Base-by-base conservation (phyloP, 2,797 vertebrate genomes). In the Emys orbicularis region DNA sequence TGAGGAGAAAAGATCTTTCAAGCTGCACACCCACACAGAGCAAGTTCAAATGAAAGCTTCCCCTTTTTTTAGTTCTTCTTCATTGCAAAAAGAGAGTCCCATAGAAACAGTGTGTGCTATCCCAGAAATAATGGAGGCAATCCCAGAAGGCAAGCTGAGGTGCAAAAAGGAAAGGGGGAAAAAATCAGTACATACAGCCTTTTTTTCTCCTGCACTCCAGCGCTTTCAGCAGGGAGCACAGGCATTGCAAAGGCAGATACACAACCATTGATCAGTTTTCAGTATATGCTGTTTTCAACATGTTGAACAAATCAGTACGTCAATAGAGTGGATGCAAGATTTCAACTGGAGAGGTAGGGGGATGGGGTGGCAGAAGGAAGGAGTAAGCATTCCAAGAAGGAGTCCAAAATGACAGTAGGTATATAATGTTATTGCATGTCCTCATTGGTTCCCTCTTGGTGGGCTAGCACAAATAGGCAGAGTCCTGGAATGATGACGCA, bases 11-110 rank as follows among this genome's bases (percentile, higher is more conserved):
- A 93, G 10, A 8, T 86, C 16, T 87, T 95, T 92, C 0, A 0
- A 92, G 95, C 57, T 88, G 25, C 10, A 57, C 44, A 88, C 88
- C 81, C 90, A 44, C 12, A 90, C 90, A 93, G 50, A n/a, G 31
- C 27, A 83, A 54, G 72, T 18, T 80, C 65, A 94, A 94, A 90
- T 83, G 41, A 96, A 94, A 96, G 90, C 61, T 92, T 93, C 47
- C 53, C 12, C 25, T 90, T 81, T 37, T 89, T 92, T 88, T 89
- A 94, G 50, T 12, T 4, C 27, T 87, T 87, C 83, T 95, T 95
- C 90, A 84, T 61, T 86, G 68, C 10, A 74, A 83, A 94, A 91
- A 81, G 16, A 90, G 47, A 90, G 83, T 8, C 74, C 90, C 77
- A 88, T 50, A 88, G 92, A 90, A 90, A 3, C 53, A 85, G 12